These are phyloP conservation scores for Andricus grossulariae DNA, from an alignment of 1,140 invertebrate genomes.

Conservation along the genomic window DNA sequence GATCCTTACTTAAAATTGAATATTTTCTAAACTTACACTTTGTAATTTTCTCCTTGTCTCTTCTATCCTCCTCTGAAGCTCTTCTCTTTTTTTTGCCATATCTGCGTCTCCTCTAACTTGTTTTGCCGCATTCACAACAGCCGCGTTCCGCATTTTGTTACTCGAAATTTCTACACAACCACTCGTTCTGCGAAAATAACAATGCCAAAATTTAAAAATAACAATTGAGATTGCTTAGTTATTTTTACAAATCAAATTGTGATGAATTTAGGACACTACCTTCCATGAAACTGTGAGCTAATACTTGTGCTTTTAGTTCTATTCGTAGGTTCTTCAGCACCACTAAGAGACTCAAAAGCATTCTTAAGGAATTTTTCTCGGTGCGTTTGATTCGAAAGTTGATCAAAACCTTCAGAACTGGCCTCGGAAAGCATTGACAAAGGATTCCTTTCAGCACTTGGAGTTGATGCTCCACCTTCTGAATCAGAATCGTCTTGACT, in stretches of 20 bases:
- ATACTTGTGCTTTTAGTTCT: slow-evolving; percentile 68
- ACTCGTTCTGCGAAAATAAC: slow-evolving; percentile 61
- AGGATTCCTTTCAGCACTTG: slow-evolving; percentile 75
- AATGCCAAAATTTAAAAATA: slow-evolving; percentile 57
- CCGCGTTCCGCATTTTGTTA: slow-evolving; percentile 70
- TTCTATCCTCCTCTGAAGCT: slow-evolving; percentile 88
- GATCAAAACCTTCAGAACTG: slow-evolving; percentile 87
- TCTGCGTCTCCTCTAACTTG: slow-evolving; percentile 79
- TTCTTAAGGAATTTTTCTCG: slow-evolving; percentile 86
- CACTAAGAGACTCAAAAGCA: slow-evolving; percentile 86
- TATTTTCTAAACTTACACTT: slow-evolving; percentile 81
- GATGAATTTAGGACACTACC: slow-evolving; percentile 48
- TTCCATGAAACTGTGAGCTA: slow-evolving; percentile 72
- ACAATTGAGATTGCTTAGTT: slow-evolving; percentile 58
- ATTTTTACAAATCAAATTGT: background rate
- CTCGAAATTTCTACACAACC: slow-evolving; percentile 64
- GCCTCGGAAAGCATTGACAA: slow-evolving; percentile 79
- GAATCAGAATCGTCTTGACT: slow-evolving; percentile 82
- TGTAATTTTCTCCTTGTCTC: slow-evolving; percentile 92
- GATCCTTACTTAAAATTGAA: background rate
- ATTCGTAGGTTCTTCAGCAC: slow-evolving; percentile 76
- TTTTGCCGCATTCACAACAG: slow-evolving; percentile 78
- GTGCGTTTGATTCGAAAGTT: slow-evolving; percentile 77
- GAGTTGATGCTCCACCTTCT: slow-evolving; percentile 80
- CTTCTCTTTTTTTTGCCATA: slow-evolving; percentile 85